Evolutionary conservation across 1,140 invertebrate species (phyloP), one percentile per base, ranked within the genome.

Genomic region (Arctopsyche grandis): DNA sequence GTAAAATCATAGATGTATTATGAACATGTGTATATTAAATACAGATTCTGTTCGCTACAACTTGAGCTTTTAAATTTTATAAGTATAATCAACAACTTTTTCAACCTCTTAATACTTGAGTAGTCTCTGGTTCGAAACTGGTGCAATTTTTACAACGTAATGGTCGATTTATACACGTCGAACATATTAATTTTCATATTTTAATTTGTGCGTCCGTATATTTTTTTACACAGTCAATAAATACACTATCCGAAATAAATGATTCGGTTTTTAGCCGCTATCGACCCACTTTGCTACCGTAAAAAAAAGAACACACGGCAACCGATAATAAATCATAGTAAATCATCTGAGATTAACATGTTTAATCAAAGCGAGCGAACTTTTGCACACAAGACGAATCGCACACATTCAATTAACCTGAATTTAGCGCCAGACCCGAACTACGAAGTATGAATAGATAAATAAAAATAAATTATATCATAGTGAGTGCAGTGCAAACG

Each of bases 371-470:
- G 24, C 66, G 66, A 38, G 46, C 44, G 44, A 46, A 38, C 29
- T 38, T 38, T 38, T 38, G 29, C 29, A n/a, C n/a, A 26, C 1
- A 73, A 14, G 43, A 21, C 69, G n/a, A 48, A 46, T 73, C 38
- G 69, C 10, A 22, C 38, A 73, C 38, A 73, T 73, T 73, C 69
- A 73, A 73, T 73, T 73, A 73, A 73, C 69, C 69, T 22, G 44
- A 73, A 73, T 73, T 73, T 24, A 38, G 29, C 29, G 29, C 29
- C 29, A 38, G 29, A 38, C 7, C 29, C 29, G 29, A 1, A 38
- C 29, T 38, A 4, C 7, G 7, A 38, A 38, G 29, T 38, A 38
- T 38, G 29, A 38, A 38, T 38, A 38, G n/a, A n/a, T n/a, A n/a
- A n/a, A n/a, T n/a, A n/a, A n/a, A n/a, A n/a, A n/a, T n/a, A 38